Conservation (phyloP, 2,888 invertebrate species). For the Callyntrura guangdongensis region DNA sequence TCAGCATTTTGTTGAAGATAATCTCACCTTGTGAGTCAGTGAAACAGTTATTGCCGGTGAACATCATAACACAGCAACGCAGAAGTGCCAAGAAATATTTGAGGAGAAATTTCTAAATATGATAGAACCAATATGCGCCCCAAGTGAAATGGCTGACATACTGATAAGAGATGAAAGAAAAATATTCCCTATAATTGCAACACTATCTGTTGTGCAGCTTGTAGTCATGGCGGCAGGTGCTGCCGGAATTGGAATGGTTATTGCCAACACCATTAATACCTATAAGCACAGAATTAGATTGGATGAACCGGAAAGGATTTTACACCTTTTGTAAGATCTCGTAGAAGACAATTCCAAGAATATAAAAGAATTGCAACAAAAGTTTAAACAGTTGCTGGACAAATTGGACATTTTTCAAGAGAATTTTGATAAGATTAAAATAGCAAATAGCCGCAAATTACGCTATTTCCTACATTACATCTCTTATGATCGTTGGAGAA, state of each 20-base stretch:
- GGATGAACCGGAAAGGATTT: too few species aligned
- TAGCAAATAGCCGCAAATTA: too few species aligned
- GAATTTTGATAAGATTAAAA: too few species aligned
- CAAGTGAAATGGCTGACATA: not conserved
- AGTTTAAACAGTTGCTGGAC: too few species aligned
- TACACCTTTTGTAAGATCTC: too few species aligned
- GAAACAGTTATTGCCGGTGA: not conserved
- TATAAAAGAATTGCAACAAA: too few species aligned
- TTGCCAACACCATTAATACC: not conserved
- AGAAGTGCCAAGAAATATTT: slow-evolving; percentile 29
- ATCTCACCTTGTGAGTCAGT: not conserved
- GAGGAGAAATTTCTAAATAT: not conserved
- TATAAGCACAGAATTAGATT: too few species aligned
- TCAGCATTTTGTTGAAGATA: not conserved
- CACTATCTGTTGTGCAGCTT: not conserved
- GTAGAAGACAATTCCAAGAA: too few species aligned
- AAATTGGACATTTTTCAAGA: too few species aligned
- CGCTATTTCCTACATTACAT: too few species aligned
- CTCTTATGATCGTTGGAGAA: not conserved
- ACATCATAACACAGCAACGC: not conserved
- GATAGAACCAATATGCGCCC: slow-evolving; percentile 44
- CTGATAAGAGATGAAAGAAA: not conserved
- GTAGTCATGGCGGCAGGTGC: not conserved
- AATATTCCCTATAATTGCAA: not conserved
- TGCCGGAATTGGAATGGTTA: slow-evolving; percentile 4